phyloP scores from a whole-genome alignment of 2,113 vertebrate genomes.

The Hoplias malabaricus region DNA sequence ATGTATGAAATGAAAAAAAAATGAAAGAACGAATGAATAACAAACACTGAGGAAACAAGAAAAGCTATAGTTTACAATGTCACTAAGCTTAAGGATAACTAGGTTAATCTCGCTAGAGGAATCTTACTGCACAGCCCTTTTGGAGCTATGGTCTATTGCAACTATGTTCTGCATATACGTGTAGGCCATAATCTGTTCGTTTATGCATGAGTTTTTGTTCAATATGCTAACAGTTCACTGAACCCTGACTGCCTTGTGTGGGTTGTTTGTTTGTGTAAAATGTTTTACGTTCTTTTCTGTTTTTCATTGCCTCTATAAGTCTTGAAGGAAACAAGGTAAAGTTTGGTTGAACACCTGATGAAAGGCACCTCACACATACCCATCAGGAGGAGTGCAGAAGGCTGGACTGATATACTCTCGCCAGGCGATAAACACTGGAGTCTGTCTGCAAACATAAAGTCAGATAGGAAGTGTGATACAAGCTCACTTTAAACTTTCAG shows the following conservation, averaged over 20 bases:
- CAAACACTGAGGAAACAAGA: no score
- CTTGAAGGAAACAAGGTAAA: background rate
- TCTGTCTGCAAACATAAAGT: constrained; percentile 44
- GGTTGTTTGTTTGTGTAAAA: background rate
- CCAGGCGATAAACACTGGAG: constrained; percentile 37
- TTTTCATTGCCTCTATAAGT: constrained; percentile 1
- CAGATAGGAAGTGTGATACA: constrained; percentile 72
- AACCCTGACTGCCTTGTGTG: background rate
- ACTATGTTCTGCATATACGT: background rate
- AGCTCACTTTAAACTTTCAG: constrained; percentile 29
- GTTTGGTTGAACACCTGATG: constrained; percentile 5
- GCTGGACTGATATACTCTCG: constrained; percentile 25
- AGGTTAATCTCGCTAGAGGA: background rate
- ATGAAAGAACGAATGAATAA: no score
- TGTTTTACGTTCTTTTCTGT: background rate
- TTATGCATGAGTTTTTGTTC: no score
- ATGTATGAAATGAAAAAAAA: no score
- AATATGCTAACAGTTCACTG: no score
- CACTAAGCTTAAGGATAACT: no score
- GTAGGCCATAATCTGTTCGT: background rate
- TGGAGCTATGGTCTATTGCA: background rate
- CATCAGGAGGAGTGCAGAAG: background rate
- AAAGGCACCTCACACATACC: background rate
- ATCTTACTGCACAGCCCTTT: background rate
- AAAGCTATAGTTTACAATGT: no score